phyloP scores from a whole-genome alignment of 2,797 vertebrate species.

The Linurgus olivaceus region DNA sequence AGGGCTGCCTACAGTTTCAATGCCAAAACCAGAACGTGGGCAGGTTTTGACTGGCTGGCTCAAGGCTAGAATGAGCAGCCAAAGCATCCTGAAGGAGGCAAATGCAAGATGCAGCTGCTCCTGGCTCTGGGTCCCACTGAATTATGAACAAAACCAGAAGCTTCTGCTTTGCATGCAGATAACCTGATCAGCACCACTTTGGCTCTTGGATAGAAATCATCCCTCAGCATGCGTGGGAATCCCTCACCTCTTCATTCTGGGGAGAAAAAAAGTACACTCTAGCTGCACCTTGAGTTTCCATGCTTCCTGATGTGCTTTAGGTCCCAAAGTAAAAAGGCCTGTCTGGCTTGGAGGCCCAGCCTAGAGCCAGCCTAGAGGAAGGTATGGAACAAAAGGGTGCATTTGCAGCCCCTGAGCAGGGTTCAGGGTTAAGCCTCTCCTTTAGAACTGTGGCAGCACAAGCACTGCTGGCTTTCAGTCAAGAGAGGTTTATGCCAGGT shows the following conservation, averaged over 20 bases:
- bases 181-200: neutral
- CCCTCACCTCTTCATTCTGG: neutral
- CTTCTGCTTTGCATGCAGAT: slow-evolving; percentile 60
- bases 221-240: slow-evolving; percentile 11
- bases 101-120: slow-evolving; percentile 40
- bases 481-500: slow-evolving; percentile 34
- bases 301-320: neutral
- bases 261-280: neutral
- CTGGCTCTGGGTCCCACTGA: neutral
- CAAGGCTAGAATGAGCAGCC: slow-evolving; percentile 48
- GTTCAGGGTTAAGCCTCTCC: slow-evolving; percentile 35
- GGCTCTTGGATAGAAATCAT: slow-evolving; percentile 8
- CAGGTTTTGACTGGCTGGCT: slow-evolving; percentile 65
- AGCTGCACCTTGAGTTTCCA: neutral
- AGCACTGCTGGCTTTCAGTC: slow-evolving; percentile 19
- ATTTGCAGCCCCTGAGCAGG: neutral
- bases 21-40: slow-evolving; percentile 61
- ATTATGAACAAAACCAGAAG: slow-evolving; percentile 41
- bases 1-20: slow-evolving; percentile 29
- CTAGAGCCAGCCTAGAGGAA: neutral
- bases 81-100: slow-evolving; percentile 41
- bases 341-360: neutral
- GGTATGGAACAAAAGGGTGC: neutral
- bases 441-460: neutral
- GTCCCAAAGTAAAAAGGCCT: neutral